Base-by-base conservation (phyloP, 2,888 invertebrate genomes). In the Selenia dentaria region DNA sequence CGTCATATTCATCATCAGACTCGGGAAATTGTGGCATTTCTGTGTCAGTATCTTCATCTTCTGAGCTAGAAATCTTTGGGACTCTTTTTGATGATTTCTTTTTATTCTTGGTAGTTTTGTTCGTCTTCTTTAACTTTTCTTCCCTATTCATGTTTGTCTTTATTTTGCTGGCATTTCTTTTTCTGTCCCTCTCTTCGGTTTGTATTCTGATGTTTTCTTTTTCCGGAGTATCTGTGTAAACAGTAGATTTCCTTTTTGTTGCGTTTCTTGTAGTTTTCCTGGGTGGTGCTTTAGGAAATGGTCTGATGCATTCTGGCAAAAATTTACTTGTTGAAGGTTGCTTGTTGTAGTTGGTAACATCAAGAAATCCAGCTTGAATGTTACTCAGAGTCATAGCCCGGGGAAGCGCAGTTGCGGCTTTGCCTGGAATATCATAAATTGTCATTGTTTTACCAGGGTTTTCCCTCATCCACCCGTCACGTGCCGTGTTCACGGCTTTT, bases 341-440 rank as follows among this genome's bases (percentile, higher is more conserved):
- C 12, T 24, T 16, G 16, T 16, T 16, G 16, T 16, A 16, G 16
- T 16, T 16, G 16, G 16, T 16, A 16, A 16, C 16, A 16, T 16
- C 22, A 22, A 22, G 24, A 51, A 68, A 70, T 0, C 65, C 69
- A 6, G 57, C 53, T 22, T 59, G 59, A 41, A 71, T 64, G 28
- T 68, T 67, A 0, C 27, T 1, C 4, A 25, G 53, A 24, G 65
- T 66, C 0, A 67, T 5, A 31, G 67, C 64, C 0, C 54, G 27
- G 3, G 67, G 67, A 34, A 62, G 40, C 5, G 68, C 57, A 35
- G 32, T 41, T 2, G 25, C 27, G 2, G 61, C 38, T 25, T 68
- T 57, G 0, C 46, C 38, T 14, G 68, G 69, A n/a, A 72, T 66
- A 18, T 71, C 61, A 24, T 71, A 66, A 2, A 67, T 70, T 0